These are phyloP conservation scores for Cephus pulcher DNA, from an alignment of 2,888 invertebrate genomes.

Conservation along the genomic window DNA sequence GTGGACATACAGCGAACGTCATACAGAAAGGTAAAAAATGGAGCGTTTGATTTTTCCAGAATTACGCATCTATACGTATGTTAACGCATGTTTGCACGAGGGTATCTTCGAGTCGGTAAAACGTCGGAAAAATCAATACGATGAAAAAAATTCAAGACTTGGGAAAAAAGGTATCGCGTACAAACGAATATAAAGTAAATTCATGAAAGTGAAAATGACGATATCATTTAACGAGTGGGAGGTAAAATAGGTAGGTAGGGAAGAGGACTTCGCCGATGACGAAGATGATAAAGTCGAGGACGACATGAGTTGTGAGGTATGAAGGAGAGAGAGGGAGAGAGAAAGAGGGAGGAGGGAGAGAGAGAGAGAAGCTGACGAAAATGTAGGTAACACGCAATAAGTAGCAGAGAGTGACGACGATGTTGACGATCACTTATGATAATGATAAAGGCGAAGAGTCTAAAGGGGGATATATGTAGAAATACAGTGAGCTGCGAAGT, in stretches of 20 bases:
- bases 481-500: not conserved
- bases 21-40: not conserved
- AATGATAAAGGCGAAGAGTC: not conserved
- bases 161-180: not conserved
- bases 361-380: not conserved
- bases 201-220: not conserved
- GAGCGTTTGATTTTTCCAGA: not conserved
- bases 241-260: not conserved
- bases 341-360: too few relatives aligned
- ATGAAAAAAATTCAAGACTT: not conserved
- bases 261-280: not conserved
- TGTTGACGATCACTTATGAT: not conserved
- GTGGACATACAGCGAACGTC: not conserved
- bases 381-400: not conserved
- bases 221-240: not conserved
- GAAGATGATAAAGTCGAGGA: not conserved
- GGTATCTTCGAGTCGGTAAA: not conserved
- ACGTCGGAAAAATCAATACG: not conserved
- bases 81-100: not conserved
- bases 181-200: not conserved
- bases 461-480: not conserved
- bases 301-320: not conserved
- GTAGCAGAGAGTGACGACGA: not conserved
- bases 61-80: not conserved
- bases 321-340: not conserved